These are phyloP conservation scores for Acanthisitta chloris DNA, from an alignment of 2,113 vertebrate species.

Conservation along the genomic window DNA sequence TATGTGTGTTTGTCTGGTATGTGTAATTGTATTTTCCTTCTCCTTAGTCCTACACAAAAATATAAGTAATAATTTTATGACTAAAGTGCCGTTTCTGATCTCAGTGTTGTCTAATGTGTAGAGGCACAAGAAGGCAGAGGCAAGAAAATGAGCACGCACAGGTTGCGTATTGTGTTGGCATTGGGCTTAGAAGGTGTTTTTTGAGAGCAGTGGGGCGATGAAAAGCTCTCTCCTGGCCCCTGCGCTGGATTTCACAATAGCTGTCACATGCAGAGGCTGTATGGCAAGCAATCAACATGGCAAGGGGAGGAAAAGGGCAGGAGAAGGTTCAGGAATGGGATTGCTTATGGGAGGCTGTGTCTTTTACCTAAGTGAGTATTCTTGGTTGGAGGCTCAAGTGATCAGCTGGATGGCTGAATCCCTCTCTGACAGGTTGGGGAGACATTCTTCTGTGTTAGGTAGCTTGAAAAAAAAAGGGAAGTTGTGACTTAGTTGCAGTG, in stretches of 20 bases:
- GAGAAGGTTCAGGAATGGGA: background rate
- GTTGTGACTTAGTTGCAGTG: fast-evolving
- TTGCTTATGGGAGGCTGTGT: background rate
- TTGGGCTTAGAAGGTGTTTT: background rate
- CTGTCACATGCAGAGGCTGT: background rate
- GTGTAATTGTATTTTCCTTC: background rate
- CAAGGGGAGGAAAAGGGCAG: background rate
- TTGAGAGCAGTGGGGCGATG: fast-evolving
- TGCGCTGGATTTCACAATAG: background rate
- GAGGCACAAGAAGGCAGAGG: background rate
- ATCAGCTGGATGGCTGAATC: background rate
- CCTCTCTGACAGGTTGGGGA: background rate
- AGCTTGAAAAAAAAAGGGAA: background rate
- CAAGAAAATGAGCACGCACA: background rate
- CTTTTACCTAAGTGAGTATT: background rate
- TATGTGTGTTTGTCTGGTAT: background rate
- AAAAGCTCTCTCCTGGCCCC: background rate
- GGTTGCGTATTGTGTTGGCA: background rate
- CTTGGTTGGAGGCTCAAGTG: background rate
- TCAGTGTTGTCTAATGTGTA: background rate
- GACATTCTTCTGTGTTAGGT: background rate
- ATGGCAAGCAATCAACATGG: background rate
- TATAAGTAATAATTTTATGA: background rate
- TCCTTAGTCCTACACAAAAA: background rate
- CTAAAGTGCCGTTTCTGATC: background rate